A percentile compares a stretch with the other conserved stretches of the same genome.
Evolutionary conservation across 1,140 invertebrate genomes (phyloP).

Genomic region (Euura lappo): DNA sequence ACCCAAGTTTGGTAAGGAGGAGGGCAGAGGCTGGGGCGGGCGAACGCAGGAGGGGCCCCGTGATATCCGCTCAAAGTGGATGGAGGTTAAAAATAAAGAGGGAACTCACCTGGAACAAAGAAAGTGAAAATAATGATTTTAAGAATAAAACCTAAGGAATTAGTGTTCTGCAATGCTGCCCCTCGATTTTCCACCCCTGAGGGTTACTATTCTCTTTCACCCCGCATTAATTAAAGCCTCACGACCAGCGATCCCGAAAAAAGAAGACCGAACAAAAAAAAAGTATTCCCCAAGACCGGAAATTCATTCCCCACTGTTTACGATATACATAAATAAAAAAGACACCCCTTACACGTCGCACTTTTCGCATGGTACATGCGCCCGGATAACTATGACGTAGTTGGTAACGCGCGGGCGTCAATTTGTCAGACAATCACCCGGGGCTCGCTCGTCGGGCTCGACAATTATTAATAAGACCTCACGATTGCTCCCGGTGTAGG

Average conservation of each 20-base stretch:
- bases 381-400: too few relatives aligned
- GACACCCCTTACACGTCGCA: too few relatives aligned
- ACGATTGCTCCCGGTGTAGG: neutral
- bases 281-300: too few relatives aligned
- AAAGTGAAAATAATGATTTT: conserved; percentile 1
- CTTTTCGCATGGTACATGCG: too few relatives aligned
- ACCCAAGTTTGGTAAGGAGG: neutral
- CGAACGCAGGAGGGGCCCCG: neutral
- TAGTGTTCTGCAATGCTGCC: neutral
- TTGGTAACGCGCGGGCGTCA: neutral
- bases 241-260: neutral
- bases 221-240: neutral
- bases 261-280: neutral
- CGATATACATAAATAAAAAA: too few relatives aligned
- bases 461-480: neutral
- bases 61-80: neutral
- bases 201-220: neutral
- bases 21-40: neutral
- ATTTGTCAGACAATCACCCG: neutral
- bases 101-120: conserved; percentile 1
- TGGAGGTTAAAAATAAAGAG: neutral
- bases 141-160: neutral
- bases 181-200: neutral
- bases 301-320: too few relatives aligned
- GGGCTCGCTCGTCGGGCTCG: neutral